These are phyloP conservation scores for Marasmarcha lunaedactyla DNA, from an alignment of 2,888 invertebrate species.

Conservation along the genomic window DNA sequence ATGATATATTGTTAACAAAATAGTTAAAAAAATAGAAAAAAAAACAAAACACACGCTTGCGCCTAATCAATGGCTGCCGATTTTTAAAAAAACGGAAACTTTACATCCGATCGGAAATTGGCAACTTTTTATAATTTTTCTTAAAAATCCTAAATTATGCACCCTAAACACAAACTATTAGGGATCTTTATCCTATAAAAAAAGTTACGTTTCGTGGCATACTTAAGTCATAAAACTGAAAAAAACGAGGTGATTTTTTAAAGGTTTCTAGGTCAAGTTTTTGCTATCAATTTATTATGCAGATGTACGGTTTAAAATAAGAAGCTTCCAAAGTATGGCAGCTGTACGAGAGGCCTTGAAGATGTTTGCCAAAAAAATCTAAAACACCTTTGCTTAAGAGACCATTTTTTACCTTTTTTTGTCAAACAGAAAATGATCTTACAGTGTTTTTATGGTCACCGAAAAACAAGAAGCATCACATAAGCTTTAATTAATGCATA, in stretches of 20 bases:
- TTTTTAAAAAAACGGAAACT: constrained; percentile 62
- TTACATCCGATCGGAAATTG: constrained; percentile 60
- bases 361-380: constrained; percentile 45
- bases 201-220: too few relatives aligned
- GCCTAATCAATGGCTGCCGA: constrained; percentile 57
- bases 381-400: constrained; percentile 46
- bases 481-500: too few relatives aligned
- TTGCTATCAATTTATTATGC: constrained; percentile 64
- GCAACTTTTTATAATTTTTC: constrained; percentile 44
- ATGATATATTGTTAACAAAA: constrained; percentile 50
- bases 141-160: background rate
- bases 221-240: too few relatives aligned
- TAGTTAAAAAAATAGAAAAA: constrained; percentile 47
- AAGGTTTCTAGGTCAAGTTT: constrained; percentile 60
- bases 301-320: constrained; percentile 57
- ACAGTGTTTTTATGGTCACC: too few relatives aligned
- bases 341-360: constrained; percentile 58
- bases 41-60: constrained; percentile 50
- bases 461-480: too few relatives aligned
- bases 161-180: too few relatives aligned
- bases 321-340: constrained; percentile 45
- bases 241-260: constrained; percentile 4
- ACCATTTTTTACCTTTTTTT: constrained; percentile 12
- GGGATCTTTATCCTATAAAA: too few relatives aligned
- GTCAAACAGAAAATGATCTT: constrained; percentile 20